Conservation (phyloP, 2,888 invertebrate species). For the Oxycera nigricornis region DNA sequence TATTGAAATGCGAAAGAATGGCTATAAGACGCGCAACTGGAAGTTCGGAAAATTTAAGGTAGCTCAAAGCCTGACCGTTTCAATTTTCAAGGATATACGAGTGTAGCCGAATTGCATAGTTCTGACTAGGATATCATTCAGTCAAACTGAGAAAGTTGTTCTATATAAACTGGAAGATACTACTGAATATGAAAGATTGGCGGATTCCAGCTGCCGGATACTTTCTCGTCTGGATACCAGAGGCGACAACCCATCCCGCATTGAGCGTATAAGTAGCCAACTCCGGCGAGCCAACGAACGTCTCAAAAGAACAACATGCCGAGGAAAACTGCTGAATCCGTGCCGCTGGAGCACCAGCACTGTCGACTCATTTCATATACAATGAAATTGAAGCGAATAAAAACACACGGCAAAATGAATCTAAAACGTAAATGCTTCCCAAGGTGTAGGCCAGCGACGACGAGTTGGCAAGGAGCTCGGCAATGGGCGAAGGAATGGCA, state of each 20-base stretch:
- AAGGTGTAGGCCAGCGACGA: neutral
- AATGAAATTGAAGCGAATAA: conserved; percentile 21
- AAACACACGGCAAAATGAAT: conserved; percentile 22
- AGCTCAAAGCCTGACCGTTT: too few relatives aligned
- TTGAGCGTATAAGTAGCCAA: neutral
- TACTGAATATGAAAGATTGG: too few relatives aligned
- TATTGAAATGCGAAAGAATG: too few relatives aligned
- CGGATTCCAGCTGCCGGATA: too few relatives aligned
- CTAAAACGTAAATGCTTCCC: conserved; percentile 24
- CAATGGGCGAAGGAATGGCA: conserved; percentile 28
- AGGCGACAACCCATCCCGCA: neutral
- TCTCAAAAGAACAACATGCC: conserved; percentile 7
- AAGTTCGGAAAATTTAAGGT: too few relatives aligned
- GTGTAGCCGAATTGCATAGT: too few relatives aligned
- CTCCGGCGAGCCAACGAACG: neutral
- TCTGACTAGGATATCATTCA: too few relatives aligned
- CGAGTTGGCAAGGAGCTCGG: neutral
- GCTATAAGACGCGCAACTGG: too few relatives aligned
- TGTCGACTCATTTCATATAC: conserved; percentile 26
- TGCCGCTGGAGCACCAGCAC: conserved; percentile 1
- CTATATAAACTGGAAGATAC: too few relatives aligned
- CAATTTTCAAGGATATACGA: too few relatives aligned
- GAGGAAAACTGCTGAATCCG: conserved; percentile 17
- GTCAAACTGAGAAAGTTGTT: too few relatives aligned
- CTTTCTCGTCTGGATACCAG: too few relatives aligned